phyloP scores from a whole-genome alignment of 2,888 invertebrate species.

The Rutpela maculata region DNA sequence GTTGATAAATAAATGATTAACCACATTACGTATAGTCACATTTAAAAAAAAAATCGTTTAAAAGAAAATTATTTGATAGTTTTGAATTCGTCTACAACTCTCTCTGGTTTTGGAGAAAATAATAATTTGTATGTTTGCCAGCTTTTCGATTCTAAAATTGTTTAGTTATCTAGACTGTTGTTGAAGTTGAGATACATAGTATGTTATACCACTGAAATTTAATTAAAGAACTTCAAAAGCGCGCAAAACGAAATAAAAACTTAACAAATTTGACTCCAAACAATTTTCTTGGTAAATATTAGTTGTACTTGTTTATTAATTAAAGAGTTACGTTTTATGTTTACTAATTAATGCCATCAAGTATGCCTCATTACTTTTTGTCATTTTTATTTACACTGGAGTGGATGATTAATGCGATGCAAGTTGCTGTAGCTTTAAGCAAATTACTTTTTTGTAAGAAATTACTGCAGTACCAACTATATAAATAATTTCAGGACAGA shows the following conservation, averaged over 20 bases:
- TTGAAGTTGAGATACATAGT: neutral
- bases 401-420: constrained; percentile 33
- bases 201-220: neutral
- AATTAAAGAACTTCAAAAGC: neutral
- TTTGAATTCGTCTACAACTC: no score
- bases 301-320: constrained; percentile 31
- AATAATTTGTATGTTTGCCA: no score
- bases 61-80: no score
- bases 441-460: constrained; percentile 36
- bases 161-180: neutral
- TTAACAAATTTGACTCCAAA: neutral
- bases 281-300: constrained; percentile 28
- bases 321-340: constrained; percentile 26
- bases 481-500: constrained; percentile 21
- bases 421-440: constrained; percentile 25
- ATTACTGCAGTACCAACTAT: constrained; percentile 19
- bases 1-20: no score
- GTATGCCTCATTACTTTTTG: constrained; percentile 14
- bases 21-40: no score
- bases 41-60: no score
- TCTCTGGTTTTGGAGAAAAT: no score
- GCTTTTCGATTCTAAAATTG: neutral
- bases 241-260: neutral
- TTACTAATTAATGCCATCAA: constrained; percentile 13
- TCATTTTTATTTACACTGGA: constrained; percentile 31